These are phyloP conservation scores for Passer montanus DNA, from an alignment of 2,113 vertebrate species.

Conservation along the genomic window DNA sequence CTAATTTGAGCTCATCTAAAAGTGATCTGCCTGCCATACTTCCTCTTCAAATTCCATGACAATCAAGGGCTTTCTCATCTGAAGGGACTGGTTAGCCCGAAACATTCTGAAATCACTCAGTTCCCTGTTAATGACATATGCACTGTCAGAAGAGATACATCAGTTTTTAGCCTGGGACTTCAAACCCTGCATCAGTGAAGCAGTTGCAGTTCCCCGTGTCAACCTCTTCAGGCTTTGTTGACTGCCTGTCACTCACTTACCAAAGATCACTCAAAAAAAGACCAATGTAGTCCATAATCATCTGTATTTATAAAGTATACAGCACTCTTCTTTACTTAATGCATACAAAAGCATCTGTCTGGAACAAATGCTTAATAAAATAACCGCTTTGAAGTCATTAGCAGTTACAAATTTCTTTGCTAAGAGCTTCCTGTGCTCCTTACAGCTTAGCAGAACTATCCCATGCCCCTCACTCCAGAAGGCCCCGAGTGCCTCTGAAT, in stretches of 20 bases:
- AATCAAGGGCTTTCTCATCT: neutral
- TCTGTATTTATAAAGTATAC: neutral
- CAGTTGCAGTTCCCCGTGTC: neutral
- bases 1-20: neutral
- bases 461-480: neutral
- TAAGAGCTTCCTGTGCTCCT: neutral
- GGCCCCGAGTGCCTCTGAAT: neutral
- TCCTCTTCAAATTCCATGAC: neutral
- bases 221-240: neutral
- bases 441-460: neutral
- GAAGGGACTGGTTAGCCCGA: neutral
- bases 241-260: neutral
- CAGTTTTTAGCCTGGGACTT: constrained; percentile 20
- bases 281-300: neutral
- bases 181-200: neutral
- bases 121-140: neutral
- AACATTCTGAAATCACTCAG: constrained; percentile 3
- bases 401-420: neutral
- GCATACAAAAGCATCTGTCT: neutral
- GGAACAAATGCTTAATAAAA: neutral
- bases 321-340: neutral
- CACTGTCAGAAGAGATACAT: constrained; percentile 16
- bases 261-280: neutral
- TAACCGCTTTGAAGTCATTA: neutral
- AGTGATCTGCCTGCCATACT: neutral